Evolutionary conservation across 2,113 vertebrate species (phyloP).

Genomic region (Brachyhypopomus occidentalis): DNA sequence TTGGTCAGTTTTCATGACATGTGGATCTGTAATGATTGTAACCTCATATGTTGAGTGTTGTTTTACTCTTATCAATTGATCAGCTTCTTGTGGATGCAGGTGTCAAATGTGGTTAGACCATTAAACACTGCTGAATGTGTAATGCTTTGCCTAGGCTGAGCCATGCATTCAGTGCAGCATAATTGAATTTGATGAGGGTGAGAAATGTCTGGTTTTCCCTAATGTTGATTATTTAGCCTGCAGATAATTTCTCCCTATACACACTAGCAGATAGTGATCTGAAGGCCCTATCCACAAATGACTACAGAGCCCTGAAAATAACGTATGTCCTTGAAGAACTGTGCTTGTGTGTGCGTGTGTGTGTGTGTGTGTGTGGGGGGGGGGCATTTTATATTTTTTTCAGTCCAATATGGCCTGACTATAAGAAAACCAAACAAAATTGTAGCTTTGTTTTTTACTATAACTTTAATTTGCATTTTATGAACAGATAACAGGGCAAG

Average conservation of each 20-base stretch:
- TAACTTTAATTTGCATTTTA: too few species aligned
- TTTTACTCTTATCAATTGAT: neutral
- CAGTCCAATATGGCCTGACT: too few species aligned
- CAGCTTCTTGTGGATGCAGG: neutral
- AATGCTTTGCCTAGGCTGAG: neutral
- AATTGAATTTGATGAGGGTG: neutral
- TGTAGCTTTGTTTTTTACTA: too few species aligned
- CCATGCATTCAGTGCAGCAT: neutral
- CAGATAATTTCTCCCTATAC: slow-evolving; percentile 1
- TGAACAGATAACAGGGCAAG: too few species aligned
- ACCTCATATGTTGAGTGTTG: neutral
- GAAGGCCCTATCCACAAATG: neutral
- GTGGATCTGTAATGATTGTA: neutral
- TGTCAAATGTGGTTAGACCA: neutral
- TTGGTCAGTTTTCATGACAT: neutral
- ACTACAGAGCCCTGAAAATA: neutral
- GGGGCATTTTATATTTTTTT: too few species aligned
- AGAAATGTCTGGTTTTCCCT: neutral
- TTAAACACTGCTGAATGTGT: neutral
- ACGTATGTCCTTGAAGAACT: neutral
- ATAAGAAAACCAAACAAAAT: too few species aligned
- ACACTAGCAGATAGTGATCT: slow-evolving; percentile 3
- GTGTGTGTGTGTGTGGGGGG: neutral
- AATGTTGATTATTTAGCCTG: slow-evolving; percentile 15
- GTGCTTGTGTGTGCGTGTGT: neutral